These are phyloP conservation scores for Arbacia lixula DNA, from an alignment of 53 echinoderm and acorn worm species.

Conservation along the genomic window DNA sequence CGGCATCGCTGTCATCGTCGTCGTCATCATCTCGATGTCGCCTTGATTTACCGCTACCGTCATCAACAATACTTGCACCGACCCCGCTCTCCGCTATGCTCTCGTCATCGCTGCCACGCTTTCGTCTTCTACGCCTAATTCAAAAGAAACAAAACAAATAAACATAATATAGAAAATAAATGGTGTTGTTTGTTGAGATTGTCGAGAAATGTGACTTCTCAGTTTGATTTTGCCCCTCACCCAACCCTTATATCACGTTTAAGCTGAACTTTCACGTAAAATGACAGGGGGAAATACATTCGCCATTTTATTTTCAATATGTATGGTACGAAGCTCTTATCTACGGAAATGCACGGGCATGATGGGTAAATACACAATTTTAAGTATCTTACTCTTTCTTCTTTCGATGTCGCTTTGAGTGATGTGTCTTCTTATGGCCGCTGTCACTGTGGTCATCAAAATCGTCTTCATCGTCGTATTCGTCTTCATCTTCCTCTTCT, in stretches of 20 bases:
- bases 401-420: constrained; percentile 35
- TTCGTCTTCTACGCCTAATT: constrained; percentile 6
- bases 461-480: neutral
- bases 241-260: too few species aligned
- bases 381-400: constrained; percentile 28
- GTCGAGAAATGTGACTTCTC: neutral
- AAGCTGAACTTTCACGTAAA: too few species aligned
- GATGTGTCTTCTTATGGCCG: constrained; percentile 6
- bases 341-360: too few species aligned
- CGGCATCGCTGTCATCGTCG: neutral
- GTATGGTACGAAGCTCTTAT: too few species aligned
- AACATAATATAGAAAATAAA: neutral
- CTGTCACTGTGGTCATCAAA: neutral
- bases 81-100: constrained; percentile 52
- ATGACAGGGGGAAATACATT: too few species aligned
- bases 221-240: too few species aligned
- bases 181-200: neutral
- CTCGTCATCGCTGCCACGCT: constrained; percentile 14
- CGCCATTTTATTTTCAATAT: too few species aligned
- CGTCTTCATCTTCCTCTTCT: constrained; percentile 22
- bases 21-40: constrained; percentile 18
- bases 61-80: constrained; percentile 31
- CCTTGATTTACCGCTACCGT: constrained; percentile 1
- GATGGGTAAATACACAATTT: too few species aligned
- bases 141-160: neutral